phyloP scores from a whole-genome alignment of 2,888 invertebrate species.

The Altica lythri region DNA sequence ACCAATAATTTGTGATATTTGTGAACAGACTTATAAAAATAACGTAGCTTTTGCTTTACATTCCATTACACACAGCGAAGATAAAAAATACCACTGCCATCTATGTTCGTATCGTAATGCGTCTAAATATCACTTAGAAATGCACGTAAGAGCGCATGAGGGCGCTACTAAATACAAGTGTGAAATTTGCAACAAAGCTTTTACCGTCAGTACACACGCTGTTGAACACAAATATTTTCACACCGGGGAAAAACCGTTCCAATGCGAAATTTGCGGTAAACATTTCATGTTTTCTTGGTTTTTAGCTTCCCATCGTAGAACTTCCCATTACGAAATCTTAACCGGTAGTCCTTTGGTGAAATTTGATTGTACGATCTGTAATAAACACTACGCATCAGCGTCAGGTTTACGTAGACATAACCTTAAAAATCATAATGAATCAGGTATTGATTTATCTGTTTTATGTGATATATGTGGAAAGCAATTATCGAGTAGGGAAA shows the following conservation, averaged over 20 bases:
- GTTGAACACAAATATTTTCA: constrained; percentile 51
- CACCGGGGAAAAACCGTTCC: constrained; percentile 58
- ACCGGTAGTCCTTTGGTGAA: constrained; percentile 50
- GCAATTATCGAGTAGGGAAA: constrained; percentile 51
- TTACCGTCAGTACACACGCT: constrained; percentile 49
- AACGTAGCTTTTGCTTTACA: constrained; percentile 49
- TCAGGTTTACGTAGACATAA: constrained; percentile 56
- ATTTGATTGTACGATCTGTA: constrained; percentile 60
- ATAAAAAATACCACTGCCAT: constrained; percentile 49
- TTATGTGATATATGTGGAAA: constrained; percentile 54
- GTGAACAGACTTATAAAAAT: constrained; percentile 60
- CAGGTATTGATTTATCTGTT: constrained; percentile 58
- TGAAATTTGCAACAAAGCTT: constrained; percentile 50
- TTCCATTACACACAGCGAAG: constrained; percentile 47
- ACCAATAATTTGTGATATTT: constrained; percentile 61
- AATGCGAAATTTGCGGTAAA: constrained; percentile 61
- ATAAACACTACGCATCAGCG: constrained; percentile 54
- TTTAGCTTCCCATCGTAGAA: constrained; percentile 58
- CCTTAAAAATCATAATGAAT: constrained; percentile 47
- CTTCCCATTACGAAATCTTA: constrained; percentile 58
- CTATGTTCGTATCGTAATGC: constrained; percentile 49
- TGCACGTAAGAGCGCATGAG: constrained; percentile 58
- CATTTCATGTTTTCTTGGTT: constrained; percentile 60
- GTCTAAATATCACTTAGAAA: constrained; percentile 52
- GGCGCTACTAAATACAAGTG: constrained; percentile 55